Evolutionary conservation across 2,113 vertebrate species (phyloP).

Genomic region (Lepisosteus osseus): DNA sequence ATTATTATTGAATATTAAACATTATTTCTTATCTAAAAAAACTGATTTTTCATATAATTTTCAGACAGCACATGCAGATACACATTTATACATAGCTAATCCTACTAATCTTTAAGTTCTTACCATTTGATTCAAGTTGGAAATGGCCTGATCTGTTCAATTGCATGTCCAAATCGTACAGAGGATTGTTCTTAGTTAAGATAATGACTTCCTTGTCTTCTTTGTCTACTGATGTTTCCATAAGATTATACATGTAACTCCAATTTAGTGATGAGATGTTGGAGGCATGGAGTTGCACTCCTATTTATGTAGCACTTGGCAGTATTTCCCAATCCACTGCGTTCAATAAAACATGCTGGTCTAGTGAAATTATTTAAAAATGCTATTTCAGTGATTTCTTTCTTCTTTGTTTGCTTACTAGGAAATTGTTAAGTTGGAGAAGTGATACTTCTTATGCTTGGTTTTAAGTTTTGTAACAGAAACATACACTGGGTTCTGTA

Average conservation of each 20-base stretch:
- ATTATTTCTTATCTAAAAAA: not conserved
- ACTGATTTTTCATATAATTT: not conserved
- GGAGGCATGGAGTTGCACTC: not conserved
- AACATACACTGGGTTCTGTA: no score
- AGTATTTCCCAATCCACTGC: not conserved
- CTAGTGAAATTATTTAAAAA: not conserved
- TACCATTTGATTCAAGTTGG: conserved; percentile 39
- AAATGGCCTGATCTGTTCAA: conserved; percentile 29
- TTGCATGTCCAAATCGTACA: conserved; percentile 39
- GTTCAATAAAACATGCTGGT: not conserved
- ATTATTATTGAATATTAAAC: no score
- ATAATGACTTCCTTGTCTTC: not conserved
- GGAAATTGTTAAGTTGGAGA: no score
- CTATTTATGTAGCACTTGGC: conserved; percentile 19
- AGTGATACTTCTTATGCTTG: no score
- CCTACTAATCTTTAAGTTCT: conserved; percentile 16
- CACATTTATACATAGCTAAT: not conserved
- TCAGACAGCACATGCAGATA: not conserved
- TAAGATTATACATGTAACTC: not conserved
- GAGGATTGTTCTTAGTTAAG: conserved; percentile 38
- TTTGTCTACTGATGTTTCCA: conserved; percentile 29
- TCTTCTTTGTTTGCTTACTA: no score
- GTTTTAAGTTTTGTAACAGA: no score
- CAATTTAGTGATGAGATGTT: no score
- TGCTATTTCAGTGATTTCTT: no score